These are phyloP conservation scores for Dynastes tityus DNA, from an alignment of 2,888 invertebrate genomes.

Conservation along the genomic window DNA sequence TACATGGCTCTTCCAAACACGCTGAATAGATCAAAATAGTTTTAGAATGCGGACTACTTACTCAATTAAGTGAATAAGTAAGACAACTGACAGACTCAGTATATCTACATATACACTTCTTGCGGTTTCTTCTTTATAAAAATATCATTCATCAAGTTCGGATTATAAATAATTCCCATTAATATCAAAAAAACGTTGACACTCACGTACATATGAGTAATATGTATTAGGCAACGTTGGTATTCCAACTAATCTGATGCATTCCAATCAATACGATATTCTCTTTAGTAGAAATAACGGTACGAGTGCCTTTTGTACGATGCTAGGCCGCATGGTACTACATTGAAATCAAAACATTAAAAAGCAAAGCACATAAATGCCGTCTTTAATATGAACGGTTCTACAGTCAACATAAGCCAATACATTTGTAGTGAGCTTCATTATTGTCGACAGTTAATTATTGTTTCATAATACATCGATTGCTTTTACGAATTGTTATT, in stretches of 20 bases:
- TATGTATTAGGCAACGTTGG: conserved; percentile 24
- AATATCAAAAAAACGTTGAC: conserved; percentile 1
- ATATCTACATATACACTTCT: conserved; percentile 5
- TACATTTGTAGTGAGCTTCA: too few relatives aligned
- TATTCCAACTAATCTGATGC: conserved; percentile 29
- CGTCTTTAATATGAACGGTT: conserved; percentile 33
- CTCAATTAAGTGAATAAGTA: too few relatives aligned
- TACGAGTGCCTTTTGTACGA: conserved; percentile 32
- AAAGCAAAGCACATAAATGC: conserved; percentile 25
- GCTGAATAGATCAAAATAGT: too few relatives aligned
- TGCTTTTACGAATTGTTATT: too few relatives aligned
- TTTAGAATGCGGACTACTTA: too few relatives aligned
- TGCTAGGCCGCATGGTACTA: conserved; percentile 19
- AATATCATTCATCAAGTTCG: too few relatives aligned
- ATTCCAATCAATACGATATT: conserved; percentile 32
- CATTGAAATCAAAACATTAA: conserved; percentile 32
- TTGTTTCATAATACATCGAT: too few relatives aligned
- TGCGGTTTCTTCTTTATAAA: not conserved
- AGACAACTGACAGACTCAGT: not conserved
- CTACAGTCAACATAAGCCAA: conserved; percentile 11
- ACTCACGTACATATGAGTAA: not conserved
- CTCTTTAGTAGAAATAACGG: conserved; percentile 26
- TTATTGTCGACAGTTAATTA: too few relatives aligned
- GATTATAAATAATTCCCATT: too few relatives aligned
- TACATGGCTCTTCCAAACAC: too few relatives aligned